Conservation (phyloP, 2,113 vertebrate genomes). For the Mastomys coucha region DNA sequence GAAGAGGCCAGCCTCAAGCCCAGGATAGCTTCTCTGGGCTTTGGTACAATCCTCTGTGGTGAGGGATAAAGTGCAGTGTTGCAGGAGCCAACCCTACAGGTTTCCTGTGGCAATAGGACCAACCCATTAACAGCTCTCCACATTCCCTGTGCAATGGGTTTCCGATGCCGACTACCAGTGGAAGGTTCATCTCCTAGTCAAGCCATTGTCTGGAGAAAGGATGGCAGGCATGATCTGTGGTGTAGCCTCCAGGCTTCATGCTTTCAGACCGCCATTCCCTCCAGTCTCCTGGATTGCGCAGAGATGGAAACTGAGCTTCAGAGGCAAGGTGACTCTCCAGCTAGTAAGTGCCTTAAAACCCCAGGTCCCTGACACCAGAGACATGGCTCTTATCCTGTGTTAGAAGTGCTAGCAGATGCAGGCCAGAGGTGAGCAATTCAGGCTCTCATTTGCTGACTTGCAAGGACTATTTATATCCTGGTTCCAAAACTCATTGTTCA, state of each 20-base stretch:
- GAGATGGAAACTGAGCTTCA: neutral
- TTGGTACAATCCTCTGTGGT: rapidly evolving
- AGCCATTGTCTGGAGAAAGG: neutral
- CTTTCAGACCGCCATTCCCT: neutral
- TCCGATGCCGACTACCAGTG: neutral
- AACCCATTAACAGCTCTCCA: neutral
- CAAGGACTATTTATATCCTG: conserved; percentile 72
- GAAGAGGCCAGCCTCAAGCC: neutral
- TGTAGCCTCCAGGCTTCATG: neutral
- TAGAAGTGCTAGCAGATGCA: conserved; percentile 15
- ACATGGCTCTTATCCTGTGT: neutral
- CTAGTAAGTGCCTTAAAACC: neutral
- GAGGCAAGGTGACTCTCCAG: neutral
- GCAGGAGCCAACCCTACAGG: neutral
- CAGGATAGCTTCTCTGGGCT: neutral
- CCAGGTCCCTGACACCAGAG: neutral
- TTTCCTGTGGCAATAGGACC: neutral
- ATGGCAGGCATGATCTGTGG: neutral
- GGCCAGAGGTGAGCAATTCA: neutral
- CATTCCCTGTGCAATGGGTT: neutral
- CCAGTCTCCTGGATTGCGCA: neutral
- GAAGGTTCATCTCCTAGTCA: neutral
- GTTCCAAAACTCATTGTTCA: conserved; percentile 63
- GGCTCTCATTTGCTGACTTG: conserved; percentile 66
- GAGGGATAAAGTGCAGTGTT: neutral